Conservation (phyloP, 2,113 vertebrate genomes). For the Struthidea cinerea region DNA sequence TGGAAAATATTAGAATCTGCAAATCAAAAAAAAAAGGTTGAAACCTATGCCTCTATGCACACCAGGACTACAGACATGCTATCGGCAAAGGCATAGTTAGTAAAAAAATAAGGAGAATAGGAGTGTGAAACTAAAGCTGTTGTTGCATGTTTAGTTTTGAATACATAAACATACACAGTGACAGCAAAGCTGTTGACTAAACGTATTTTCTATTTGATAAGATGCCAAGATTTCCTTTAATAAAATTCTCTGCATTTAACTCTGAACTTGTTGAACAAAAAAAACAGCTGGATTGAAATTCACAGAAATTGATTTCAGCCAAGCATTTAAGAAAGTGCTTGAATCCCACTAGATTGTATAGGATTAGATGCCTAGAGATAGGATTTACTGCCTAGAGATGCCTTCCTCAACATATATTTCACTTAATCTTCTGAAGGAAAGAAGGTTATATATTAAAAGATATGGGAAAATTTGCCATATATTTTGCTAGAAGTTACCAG, state of each 20-base stretch:
- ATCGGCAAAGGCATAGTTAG: background rate
- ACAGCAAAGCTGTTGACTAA: background rate
- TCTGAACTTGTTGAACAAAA: background rate
- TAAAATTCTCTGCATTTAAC: background rate
- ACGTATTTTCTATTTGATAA: background rate
- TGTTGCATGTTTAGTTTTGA: background rate
- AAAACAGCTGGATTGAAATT: background rate
- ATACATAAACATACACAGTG: background rate
- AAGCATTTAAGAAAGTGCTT: background rate
- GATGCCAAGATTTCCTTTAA: background rate
- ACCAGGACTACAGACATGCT: background rate
- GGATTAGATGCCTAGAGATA: background rate
- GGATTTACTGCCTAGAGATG: background rate
- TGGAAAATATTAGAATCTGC: slow-evolving; percentile 14
- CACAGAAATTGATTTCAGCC: background rate
- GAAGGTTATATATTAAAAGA: background rate
- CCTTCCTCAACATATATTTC: background rate
- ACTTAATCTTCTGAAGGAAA: background rate
- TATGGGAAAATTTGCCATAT: background rate
- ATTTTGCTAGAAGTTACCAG: background rate
- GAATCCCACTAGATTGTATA: background rate
- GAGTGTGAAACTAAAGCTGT: background rate
- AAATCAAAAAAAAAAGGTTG: background rate
- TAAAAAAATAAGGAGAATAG: background rate
- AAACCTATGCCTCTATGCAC: background rate